Percentiles rank a stretch among this genome's conserved stretches.
Evolutionary conservation across 2,797 vertebrate genomes (phyloP).

Genomic region (Micromesistius poutassou): DNA sequence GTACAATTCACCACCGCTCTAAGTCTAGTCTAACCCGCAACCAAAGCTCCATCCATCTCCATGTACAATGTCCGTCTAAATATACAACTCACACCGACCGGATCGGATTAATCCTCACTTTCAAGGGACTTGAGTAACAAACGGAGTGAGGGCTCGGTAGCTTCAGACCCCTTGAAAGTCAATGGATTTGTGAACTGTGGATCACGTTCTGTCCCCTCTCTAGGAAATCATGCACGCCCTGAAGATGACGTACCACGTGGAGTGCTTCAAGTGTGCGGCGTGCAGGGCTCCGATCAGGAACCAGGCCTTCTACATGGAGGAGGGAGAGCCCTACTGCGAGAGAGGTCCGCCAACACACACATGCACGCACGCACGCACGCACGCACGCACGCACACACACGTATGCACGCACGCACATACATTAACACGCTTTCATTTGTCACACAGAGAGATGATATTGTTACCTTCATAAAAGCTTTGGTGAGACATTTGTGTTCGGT

Average conservation of each 20-base stretch:
- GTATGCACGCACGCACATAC: background rate
- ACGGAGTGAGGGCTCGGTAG: background rate
- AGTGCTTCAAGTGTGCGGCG: constrained; percentile 92
- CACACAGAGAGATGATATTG: background rate
- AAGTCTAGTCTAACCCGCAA: background rate
- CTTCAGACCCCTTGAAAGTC: background rate
- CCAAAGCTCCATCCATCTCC: background rate
- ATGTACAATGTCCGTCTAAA: background rate
- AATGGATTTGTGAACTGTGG: constrained; percentile 9
- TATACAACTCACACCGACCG: background rate
- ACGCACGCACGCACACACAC: background rate
- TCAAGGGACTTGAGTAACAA: too few relatives aligned
- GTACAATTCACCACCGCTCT: background rate
- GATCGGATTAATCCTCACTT: background rate
- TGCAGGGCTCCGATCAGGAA: constrained; percentile 95
- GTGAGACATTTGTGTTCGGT: too few relatives aligned
- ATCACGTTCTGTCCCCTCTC: background rate
- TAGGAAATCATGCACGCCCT: constrained; percentile 99
- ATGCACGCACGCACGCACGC: background rate
- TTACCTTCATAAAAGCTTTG: background rate
- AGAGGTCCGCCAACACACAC: constrained; percentile 75
- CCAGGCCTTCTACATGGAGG: constrained; percentile 98
- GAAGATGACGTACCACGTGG: constrained; percentile 98
- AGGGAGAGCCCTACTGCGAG: constrained; percentile 95
- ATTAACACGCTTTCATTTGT: background rate